A percentile compares a stretch with the other conserved stretches of the same genome.
Evolutionary conservation across 1,140 invertebrate species (phyloP).

Genomic region (Drosophila mauritiana): DNA sequence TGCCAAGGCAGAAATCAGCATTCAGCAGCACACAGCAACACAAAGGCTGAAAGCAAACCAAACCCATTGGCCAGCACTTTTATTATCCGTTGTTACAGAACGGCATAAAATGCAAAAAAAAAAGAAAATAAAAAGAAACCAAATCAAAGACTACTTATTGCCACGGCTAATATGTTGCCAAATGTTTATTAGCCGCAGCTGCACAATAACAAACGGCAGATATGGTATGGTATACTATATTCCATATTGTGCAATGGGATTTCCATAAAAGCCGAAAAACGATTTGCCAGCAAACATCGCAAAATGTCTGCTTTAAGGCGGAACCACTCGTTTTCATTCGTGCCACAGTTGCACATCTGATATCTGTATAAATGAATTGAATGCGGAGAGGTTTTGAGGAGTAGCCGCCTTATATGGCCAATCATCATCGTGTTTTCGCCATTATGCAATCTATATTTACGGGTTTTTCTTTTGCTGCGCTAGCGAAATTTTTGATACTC

Average conservation of each 20-base stretch:
- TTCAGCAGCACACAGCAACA: constrained; percentile 26
- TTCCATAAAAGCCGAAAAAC: constrained; percentile 62
- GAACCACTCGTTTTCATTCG: constrained; percentile 42
- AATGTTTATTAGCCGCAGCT: constrained; percentile 62
- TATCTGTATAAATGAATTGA: constrained; percentile 37
- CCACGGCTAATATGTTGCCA: constrained; percentile 47
- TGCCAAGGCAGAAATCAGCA: constrained; percentile 59
- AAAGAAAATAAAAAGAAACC: constrained; percentile 3
- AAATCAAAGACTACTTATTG: constrained; percentile 50
- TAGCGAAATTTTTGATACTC: not conserved
- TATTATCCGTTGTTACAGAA: constrained; percentile 47
- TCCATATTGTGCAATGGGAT: constrained; percentile 44
- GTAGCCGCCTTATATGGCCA: constrained; percentile 42
- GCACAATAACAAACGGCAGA: constrained; percentile 22
- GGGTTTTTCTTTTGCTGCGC: not conserved
- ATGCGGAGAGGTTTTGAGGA: constrained; percentile 16
- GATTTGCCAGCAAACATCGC: constrained; percentile 56
- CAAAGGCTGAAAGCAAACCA: constrained; percentile 29
- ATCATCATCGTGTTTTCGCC: constrained; percentile 34
- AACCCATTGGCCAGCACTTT: constrained; percentile 52
- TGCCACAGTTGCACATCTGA: constrained; percentile 51
- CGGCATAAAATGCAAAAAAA: too few species aligned
- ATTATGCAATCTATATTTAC: constrained; percentile 46
- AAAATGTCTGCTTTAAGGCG: constrained; percentile 48
- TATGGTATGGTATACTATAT: constrained; percentile 37